Conservation (phyloP, 1,140 invertebrate genomes). For the Leptinotarsa defecta region DNA sequence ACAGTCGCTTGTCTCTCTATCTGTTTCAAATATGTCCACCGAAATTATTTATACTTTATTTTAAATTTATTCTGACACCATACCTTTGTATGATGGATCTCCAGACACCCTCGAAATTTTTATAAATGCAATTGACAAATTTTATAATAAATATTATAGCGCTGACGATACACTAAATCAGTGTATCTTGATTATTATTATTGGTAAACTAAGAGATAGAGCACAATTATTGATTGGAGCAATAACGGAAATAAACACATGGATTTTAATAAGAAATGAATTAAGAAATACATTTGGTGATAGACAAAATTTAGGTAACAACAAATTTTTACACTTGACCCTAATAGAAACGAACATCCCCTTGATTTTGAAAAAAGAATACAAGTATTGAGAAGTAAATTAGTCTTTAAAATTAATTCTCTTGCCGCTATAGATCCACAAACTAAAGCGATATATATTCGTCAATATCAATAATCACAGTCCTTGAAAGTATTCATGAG, state of each 20-base stretch:
- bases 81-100: no score
- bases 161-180: background rate
- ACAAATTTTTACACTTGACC: background rate
- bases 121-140: background rate
- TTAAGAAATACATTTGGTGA: background rate
- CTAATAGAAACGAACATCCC: background rate
- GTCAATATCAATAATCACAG: background rate
- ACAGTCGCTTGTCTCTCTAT: background rate
- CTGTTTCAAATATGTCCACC: no score
- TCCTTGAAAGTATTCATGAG: background rate
- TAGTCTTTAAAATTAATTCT: background rate
- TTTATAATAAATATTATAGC: background rate
- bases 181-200: background rate
- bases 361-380: background rate
- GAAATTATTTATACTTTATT: no score
- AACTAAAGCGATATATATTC: no score
- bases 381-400: background rate
- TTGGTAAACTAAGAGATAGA: background rate
- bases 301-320: background rate
- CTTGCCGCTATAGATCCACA: background rate
- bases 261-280: background rate
- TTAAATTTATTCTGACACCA: no score
- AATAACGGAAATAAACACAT: background rate
- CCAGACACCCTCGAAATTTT: no score
- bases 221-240: background rate